Base-by-base conservation (phyloP, 2,888 invertebrate genomes). In the Agonopterix heracliana region DNA sequence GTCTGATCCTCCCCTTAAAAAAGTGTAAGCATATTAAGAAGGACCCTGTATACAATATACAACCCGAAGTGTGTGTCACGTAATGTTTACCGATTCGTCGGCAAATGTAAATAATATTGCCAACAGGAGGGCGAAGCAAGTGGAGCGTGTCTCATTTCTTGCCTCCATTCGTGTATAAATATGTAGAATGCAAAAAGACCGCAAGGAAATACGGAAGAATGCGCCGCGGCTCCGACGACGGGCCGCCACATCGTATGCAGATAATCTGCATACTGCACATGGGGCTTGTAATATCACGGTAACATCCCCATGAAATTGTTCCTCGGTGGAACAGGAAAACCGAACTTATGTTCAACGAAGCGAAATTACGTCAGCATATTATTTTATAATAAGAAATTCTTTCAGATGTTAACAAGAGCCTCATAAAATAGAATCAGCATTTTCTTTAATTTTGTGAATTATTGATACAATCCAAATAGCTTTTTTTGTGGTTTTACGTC, bases 101-200 rank as follows among this genome's bases (percentile, higher is more conserved):
- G 54, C 59, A 64, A 58, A 64, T 26, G 26, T 63, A 64, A 63
- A 61, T 57, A 63, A 65, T 66, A 64, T 65, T 55, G 56, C 64
- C 57, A 56, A 57, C 59, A 65, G 60, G 67, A 72, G 68, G 72
- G 68, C 66, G 66, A 54, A 63, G 71, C 70, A 78, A 79, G 74
- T 78, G 79, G 75, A 79, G 80, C 78, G 75, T 79, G 74, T 57
- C 70, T 77, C 69, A 63, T 78, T 78, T 74, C 76, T 78, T 76
- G 71, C 74, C 64, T 68, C 69, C 66, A 68, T 68, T 68, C 63
- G 66, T 59, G 61, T 73, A 73, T 76, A 74, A 76, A 75, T 71
- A 74, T 61, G 63, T 64, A 60, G 68, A 72, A 73, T 71, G 73
- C 74, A 81, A 81, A 80, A 78, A 78, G 73, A 74, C 72, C 62